A percentile compares a stretch with the other conserved stretches of the same genome.
Conservation (phyloP, 2,797 vertebrate genomes). For the Serranus cabrilla region DNA sequence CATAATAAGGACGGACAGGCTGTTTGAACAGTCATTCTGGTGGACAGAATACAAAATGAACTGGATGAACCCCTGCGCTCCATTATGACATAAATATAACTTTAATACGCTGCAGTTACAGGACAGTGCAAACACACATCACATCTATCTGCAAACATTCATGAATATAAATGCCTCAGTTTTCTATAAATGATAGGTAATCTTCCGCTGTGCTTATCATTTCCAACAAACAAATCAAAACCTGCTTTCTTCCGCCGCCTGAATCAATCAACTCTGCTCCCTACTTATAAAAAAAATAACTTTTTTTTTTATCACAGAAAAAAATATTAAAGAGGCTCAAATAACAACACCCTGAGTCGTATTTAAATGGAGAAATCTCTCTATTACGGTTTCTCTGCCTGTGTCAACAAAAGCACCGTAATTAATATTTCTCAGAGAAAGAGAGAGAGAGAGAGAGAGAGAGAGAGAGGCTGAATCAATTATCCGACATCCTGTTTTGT, state of each 20-base stretch:
- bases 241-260: conserved; percentile 43
- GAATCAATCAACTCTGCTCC: conserved; percentile 62
- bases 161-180: conserved; percentile 41
- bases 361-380: conserved; percentile 58
- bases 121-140: conserved; percentile 18
- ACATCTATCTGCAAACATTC: conserved; percentile 4
- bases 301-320: conserved; percentile 32
- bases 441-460: conserved; percentile 49
- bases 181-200: conserved; percentile 42
- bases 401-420: conserved; percentile 47
- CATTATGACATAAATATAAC: conserved; percentile 22
- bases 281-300: conserved; percentile 1
- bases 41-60: conserved; percentile 13
- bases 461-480: conserved; percentile 61
- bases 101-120: conserved; percentile 18
- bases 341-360: conserved; percentile 55
- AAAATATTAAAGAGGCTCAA: conserved; percentile 49
- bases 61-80: conserved; percentile 24
- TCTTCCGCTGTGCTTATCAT: conserved; percentile 47
- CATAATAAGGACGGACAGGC: conserved; percentile 43
- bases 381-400: conserved; percentile 60
- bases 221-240: conserved; percentile 66
- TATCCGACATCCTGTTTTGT: conserved; percentile 67
- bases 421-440: conserved; percentile 72
- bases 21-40: conserved; percentile 28